Evolutionary conservation across 2,888 invertebrate species (phyloP).

Genomic region (Callosobruchus maculatus): DNA sequence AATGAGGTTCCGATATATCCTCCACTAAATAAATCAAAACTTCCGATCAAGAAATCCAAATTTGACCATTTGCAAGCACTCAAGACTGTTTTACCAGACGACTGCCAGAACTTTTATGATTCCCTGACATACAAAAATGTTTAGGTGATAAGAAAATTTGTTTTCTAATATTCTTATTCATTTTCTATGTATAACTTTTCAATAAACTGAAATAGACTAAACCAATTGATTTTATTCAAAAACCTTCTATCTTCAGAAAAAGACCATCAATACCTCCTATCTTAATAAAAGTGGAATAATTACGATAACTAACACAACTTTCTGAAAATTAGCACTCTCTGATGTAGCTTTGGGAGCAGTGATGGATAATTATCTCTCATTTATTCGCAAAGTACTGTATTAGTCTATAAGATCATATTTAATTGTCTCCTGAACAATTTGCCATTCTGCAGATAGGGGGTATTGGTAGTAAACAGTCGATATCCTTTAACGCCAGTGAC

Average conservation of each 20-base stretch:
- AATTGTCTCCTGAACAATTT: not conserved
- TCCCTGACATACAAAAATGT: not conserved
- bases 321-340: not conserved
- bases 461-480: not conserved
- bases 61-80: not conserved
- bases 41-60: not conserved
- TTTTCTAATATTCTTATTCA: not conserved
- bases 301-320: not conserved
- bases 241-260: not conserved
- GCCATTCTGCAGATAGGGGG: not conserved
- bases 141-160: not conserved
- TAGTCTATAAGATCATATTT: not conserved
- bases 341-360: not conserved
- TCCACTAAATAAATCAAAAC: not conserved
- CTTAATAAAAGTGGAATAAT: not conserved
- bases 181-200: not conserved
- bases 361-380: not conserved
- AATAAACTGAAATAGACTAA: not conserved
- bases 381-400: not conserved
- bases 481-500: too few relatives aligned
- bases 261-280: not conserved
- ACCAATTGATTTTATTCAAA: not conserved
- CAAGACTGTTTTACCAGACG: constrained; percentile 1
- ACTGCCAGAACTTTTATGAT: constrained; percentile 4
- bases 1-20: not conserved